Percentiles rank a stretch among this genome's conserved stretches.
These are phyloP conservation scores for Heliangelus exortis DNA, from an alignment of 2,797 vertebrate genomes.

Conservation along the genomic window DNA sequence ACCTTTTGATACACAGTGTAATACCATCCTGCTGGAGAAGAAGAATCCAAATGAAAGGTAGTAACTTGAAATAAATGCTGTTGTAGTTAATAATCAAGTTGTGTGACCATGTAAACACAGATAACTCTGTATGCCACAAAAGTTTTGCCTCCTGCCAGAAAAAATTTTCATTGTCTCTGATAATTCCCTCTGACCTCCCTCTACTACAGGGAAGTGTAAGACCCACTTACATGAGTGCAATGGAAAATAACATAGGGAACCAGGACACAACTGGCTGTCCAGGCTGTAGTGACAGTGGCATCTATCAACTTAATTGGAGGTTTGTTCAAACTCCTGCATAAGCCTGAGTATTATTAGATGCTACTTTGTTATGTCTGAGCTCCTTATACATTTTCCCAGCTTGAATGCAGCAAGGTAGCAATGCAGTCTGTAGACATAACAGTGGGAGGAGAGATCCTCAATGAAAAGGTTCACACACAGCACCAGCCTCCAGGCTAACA, in stretches of 20 bases:
- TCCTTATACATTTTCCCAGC: neutral
- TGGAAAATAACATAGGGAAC: neutral
- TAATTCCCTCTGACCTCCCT: neutral
- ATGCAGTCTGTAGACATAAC: neutral
- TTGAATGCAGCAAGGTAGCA: neutral
- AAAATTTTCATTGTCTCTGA: neutral
- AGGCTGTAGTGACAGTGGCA: neutral
- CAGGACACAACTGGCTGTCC: neutral
- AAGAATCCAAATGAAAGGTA: neutral
- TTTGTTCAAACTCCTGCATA: neutral
- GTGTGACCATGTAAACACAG: neutral
- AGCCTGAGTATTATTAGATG: neutral
- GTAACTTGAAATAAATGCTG: neutral
- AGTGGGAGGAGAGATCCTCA: neutral
- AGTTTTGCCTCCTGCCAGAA: neutral
- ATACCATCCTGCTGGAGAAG: neutral
- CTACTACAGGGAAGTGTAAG: neutral
- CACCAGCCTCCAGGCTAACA: neutral
- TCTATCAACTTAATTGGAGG: neutral
- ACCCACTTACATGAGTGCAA: neutral
- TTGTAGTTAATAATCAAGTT: neutral
- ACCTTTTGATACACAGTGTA: neutral
- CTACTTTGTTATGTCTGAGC: neutral
- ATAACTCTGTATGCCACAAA: neutral
- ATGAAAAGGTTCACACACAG: neutral